Evolutionary conservation across 2,888 invertebrate genomes (phyloP).

Genomic region (Nemapogon koenigi): DNA sequence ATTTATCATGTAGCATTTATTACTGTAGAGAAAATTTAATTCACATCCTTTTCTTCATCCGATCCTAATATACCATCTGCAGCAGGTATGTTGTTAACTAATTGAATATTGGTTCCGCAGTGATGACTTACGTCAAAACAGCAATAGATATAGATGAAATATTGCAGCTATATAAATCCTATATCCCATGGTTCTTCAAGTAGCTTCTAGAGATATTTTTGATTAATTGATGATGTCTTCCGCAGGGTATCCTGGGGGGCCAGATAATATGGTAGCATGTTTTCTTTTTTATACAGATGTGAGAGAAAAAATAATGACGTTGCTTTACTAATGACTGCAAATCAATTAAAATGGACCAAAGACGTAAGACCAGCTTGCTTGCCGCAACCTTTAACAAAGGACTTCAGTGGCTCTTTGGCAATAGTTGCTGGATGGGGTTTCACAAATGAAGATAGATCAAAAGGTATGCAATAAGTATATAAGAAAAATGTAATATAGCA

Average conservation of each 20-base stretch:
- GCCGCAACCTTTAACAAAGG: conserved; percentile 57
- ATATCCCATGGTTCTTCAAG: no score
- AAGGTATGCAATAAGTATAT: conserved; percentile 59
- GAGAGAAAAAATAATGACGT: conserved; percentile 63
- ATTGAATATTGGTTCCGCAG: no score
- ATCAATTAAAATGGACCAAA: conserved; percentile 72
- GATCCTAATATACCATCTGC: no score
- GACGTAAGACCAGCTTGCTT: conserved; percentile 80
- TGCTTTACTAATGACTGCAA: conserved; percentile 74
- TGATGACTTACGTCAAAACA: background rate
- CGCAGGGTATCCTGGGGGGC: no score
- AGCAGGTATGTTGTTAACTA: no score
- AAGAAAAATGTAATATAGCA: background rate
- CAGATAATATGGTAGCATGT: no score
- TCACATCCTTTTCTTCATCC: no score
- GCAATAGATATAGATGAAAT: background rate
- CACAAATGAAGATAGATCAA: conserved; percentile 74
- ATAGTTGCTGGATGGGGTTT: conserved; percentile 89
- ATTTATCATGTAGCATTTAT: no score
- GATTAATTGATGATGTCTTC: no score
- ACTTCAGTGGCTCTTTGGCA: conserved; percentile 65
- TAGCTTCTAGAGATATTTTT: no score
- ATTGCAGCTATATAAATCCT: no score
- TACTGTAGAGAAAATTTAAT: no score
- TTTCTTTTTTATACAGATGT: conserved; percentile 38